phyloP scores from a whole-genome alignment of 2,113 vertebrate species.

The Ochotona princeps region DNA sequence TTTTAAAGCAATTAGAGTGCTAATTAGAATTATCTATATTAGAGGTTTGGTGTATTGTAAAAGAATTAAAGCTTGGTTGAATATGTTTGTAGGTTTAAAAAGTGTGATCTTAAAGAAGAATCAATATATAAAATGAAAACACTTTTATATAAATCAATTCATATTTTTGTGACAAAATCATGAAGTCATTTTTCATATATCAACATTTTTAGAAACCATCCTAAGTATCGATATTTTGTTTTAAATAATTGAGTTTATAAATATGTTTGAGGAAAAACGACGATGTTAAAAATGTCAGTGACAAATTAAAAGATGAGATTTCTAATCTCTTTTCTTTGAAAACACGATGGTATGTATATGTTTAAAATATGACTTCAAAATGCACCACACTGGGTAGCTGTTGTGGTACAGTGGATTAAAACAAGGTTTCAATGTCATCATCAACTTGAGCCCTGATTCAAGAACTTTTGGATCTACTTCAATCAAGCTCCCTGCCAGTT shows the following conservation, averaged over 20 bases:
- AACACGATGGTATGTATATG: neutral
- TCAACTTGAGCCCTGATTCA: too few relatives aligned
- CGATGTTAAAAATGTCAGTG: neutral
- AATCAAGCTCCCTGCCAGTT: too few relatives aligned
- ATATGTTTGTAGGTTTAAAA: too few relatives aligned
- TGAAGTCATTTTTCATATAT: neutral
- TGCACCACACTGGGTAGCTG: neutral
- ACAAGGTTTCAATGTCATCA: too few relatives aligned
- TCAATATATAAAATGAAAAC: fast-evolving
- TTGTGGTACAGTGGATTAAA: too few relatives aligned
- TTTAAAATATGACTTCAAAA: neutral
- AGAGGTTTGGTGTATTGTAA: too few relatives aligned
- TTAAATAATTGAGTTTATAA: neutral
- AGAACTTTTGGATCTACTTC: too few relatives aligned
- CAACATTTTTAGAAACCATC: slow-evolving; percentile 1
- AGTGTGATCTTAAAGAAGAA: too few relatives aligned
- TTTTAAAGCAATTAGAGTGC: too few relatives aligned
- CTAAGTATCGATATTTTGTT: neutral
- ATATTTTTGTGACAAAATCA: neutral
- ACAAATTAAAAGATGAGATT: neutral
- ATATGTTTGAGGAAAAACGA: neutral
- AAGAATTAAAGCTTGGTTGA: too few relatives aligned
- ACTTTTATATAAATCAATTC: neutral
- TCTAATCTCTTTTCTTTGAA: neutral
- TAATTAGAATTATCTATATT: too few relatives aligned